Evolutionary conservation across 30 jellyfish, hydroid and myxozoan species (phyloP).

Genomic region (Cassiopea andromeda): DNA sequence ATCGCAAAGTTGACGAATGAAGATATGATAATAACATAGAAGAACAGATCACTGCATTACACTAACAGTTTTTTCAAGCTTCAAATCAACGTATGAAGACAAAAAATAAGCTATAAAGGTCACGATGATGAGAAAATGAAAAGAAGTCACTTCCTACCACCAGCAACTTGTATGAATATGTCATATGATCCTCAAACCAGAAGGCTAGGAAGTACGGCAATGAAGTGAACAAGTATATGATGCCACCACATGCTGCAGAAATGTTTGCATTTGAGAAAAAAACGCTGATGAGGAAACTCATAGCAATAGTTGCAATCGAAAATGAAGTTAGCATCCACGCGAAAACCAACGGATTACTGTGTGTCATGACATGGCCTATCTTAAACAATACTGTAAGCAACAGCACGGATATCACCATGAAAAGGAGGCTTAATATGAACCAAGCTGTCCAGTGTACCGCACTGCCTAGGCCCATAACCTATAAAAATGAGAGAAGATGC

Average conservation of each 20-base stretch:
- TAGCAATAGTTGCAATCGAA: constrained; percentile 82
- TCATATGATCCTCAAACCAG: constrained; percentile 86
- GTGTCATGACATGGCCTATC: constrained; percentile 52
- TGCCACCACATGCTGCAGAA: constrained; percentile 97
- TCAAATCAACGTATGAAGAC: too few species aligned
- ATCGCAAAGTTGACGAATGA: too few species aligned
- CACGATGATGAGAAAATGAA: neutral
- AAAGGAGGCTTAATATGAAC: constrained; percentile 81
- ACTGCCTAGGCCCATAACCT: constrained; percentile 89
- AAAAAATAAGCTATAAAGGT: too few species aligned
- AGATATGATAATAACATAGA: too few species aligned
- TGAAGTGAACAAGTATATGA: constrained; percentile 81
- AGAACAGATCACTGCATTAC: too few species aligned
- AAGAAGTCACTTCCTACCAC: constrained; percentile 59
- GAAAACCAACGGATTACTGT: constrained; percentile 68
- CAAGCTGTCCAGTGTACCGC: constrained; percentile 92
- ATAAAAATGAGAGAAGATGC: neutral
- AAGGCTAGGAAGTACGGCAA: constrained; percentile 79
- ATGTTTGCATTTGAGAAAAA: constrained; percentile 84
- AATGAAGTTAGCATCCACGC: constrained; percentile 68
- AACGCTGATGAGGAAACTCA: constrained; percentile 85
- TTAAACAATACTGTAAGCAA: constrained; percentile 38
- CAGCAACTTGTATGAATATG: constrained; percentile 43
- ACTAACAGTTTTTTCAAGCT: too few species aligned
- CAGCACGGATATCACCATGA: constrained; percentile 62